Percentiles rank a stretch among this genome's conserved stretches.
Evolutionary conservation across 2,797 vertebrate genomes (phyloP).

Genomic region (Pangasius mekongensis): DNA sequence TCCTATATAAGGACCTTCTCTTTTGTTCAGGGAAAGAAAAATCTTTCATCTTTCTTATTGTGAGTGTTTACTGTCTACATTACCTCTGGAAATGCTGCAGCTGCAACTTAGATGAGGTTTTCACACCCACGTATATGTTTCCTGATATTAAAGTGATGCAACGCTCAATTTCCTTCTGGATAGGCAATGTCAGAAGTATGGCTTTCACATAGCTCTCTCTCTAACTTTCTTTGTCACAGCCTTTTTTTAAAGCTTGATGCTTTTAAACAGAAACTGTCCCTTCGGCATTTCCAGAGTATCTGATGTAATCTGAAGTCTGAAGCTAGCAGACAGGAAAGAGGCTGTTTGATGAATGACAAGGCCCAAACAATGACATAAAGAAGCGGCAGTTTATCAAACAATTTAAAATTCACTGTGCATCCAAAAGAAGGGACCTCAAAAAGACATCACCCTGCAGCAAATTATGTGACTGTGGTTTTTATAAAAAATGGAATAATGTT

Average conservation of each 20-base stretch:
- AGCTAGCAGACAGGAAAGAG: constrained; percentile 36
- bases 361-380: constrained; percentile 49
- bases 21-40: constrained; percentile 29
- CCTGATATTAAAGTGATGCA: constrained; percentile 37
- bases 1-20: not conserved
- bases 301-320: constrained; percentile 53
- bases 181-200: constrained; percentile 23
- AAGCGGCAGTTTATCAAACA: constrained; percentile 44
- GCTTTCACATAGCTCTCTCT: not conserved
- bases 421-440: constrained; percentile 23
- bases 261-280: constrained; percentile 42
- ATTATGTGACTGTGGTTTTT: constrained; percentile 16
- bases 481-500: constrained; percentile 26
- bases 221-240: not conserved
- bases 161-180: constrained; percentile 32
- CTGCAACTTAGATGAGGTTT: constrained; percentile 20
- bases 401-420: constrained; percentile 28
- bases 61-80: constrained; percentile 16
- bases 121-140: constrained; percentile 33
- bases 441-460: constrained; percentile 10
- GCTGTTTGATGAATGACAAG: constrained; percentile 41
- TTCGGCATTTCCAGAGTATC: constrained; percentile 54
- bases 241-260: constrained; percentile 28
- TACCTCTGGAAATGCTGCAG: constrained; percentile 11
- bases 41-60: not conserved